Percentiles rank a stretch among this genome's conserved stretches.
Evolutionary conservation across 23 tunicate species (phyloP).

Genomic region (Phallusia fumigata): DNA sequence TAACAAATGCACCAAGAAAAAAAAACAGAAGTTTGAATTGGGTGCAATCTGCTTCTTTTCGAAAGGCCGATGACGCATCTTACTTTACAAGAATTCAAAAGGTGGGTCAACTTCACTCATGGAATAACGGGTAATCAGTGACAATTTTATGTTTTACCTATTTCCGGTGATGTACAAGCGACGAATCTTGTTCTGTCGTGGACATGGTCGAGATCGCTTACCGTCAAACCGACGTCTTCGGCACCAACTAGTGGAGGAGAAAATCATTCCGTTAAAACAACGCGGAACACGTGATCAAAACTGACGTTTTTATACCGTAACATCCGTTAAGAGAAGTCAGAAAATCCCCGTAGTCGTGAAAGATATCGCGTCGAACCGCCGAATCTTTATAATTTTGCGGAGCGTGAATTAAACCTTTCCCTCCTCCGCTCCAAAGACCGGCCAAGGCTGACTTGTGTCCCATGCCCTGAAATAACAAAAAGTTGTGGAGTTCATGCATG

Average conservation of each 20-base stretch:
- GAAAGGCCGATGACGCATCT: too few relatives aligned
- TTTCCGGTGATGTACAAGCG: neutral
- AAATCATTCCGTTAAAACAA: too few relatives aligned
- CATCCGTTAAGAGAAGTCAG: slow-evolving; percentile 6
- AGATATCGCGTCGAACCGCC: neutral
- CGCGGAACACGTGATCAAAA: too few relatives aligned
- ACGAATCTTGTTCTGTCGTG: slow-evolving; percentile 7
- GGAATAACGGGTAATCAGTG: too few relatives aligned
- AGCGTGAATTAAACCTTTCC: slow-evolving; percentile 4
- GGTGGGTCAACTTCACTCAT: too few relatives aligned
- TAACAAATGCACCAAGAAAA: too few relatives aligned
- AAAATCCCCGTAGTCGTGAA: slow-evolving; percentile 17
- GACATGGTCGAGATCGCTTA: neutral
- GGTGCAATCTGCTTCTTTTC: too few relatives aligned
- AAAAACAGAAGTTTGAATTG: too few relatives aligned
- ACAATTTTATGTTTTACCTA: neutral
- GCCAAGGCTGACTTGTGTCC: slow-evolving; percentile 14
- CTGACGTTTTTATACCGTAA: neutral
- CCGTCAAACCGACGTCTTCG: slow-evolving; percentile 18
- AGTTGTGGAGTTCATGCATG: too few relatives aligned
- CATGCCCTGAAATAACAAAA: slow-evolving; percentile 7
- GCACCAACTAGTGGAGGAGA: slow-evolving; percentile 4
- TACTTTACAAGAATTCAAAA: too few relatives aligned
- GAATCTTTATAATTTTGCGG: slow-evolving; percentile 5
- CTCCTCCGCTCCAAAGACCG: slow-evolving; percentile 12